Evolutionary conservation across 2,888 invertebrate genomes (phyloP).

Genomic region (Brachylomia viminalis): DNA sequence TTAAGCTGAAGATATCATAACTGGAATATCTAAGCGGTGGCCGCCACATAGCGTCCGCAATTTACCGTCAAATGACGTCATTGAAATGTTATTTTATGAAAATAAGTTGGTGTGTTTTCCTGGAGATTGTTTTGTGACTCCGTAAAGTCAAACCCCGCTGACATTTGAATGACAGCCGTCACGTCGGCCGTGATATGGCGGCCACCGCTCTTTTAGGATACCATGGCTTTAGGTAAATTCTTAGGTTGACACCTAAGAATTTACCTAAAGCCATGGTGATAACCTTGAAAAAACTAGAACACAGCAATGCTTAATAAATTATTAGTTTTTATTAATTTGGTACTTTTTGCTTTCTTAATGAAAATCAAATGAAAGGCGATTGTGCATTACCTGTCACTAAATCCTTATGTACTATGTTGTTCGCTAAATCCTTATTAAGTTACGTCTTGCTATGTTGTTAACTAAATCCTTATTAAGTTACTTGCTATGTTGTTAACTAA

Average conservation of each 20-base stretch:
- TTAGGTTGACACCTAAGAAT: too few relatives aligned
- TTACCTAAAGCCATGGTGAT: too few relatives aligned
- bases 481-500: neutral
- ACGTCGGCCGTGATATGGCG: neutral
- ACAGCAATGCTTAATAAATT: constrained; percentile 1
- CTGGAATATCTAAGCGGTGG: neutral
- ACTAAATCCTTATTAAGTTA: neutral
- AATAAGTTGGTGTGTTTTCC: neutral
- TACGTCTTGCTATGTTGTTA: neutral
- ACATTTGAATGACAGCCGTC: neutral
- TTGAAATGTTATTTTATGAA: too few relatives aligned
- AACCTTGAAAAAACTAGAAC: too few relatives aligned
- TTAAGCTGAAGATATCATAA: neutral
- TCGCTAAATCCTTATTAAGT: neutral
- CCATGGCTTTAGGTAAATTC: neutral
- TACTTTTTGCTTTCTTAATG: neutral
- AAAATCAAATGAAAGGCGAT: neutral
- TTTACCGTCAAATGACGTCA: neutral
- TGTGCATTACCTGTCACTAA: neutral
- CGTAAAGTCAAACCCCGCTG: neutral
- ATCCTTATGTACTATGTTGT: neutral
- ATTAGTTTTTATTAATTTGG: neutral
- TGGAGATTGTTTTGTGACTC: neutral
- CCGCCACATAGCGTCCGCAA: neutral
- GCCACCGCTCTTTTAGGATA: neutral